phyloP scores from a whole-genome alignment of 1,140 invertebrate species.

The Drosophila bifasciata region DNA sequence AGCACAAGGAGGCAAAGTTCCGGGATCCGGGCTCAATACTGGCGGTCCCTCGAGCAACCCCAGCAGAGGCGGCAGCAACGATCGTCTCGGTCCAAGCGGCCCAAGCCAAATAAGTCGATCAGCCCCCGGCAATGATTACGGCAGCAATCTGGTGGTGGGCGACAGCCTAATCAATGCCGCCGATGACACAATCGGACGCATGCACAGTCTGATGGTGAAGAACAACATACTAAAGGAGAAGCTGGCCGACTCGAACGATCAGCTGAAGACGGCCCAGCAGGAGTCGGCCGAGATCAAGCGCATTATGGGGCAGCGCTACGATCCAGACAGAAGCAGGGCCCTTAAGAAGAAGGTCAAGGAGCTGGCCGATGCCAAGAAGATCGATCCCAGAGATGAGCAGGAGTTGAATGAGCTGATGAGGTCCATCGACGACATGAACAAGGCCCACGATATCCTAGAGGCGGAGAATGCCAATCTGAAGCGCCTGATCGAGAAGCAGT shows the following conservation, averaged over 20 bases:
- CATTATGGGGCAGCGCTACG: conserved; percentile 68
- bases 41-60: not conserved
- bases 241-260: conserved; percentile 43
- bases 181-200: conserved; percentile 44
- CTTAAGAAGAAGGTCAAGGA: conserved; percentile 66
- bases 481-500: conserved; percentile 69
- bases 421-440: conserved; percentile 72
- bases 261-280: conserved; percentile 28
- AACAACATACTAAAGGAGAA: conserved; percentile 63
- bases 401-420: conserved; percentile 52
- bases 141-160: conserved; percentile 40
- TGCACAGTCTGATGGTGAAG: conserved; percentile 53
- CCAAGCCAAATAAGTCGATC: not conserved
- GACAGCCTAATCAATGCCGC: conserved; percentile 70
- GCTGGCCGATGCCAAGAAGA: conserved; percentile 51
- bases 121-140: conserved; percentile 17
- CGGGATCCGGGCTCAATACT: not conserved
- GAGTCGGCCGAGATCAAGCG: conserved; percentile 65
- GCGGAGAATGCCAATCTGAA: conserved; percentile 69
- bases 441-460: conserved; percentile 64
- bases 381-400: conserved; percentile 55
- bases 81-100: not conserved
- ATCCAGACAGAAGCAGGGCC: conserved; percentile 48
- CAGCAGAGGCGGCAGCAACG: not conserved
- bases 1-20: too few species aligned